These are phyloP conservation scores for Hippocampus guttulatus DNA, from an alignment of 2,113 vertebrate species.

Conservation along the genomic window DNA sequence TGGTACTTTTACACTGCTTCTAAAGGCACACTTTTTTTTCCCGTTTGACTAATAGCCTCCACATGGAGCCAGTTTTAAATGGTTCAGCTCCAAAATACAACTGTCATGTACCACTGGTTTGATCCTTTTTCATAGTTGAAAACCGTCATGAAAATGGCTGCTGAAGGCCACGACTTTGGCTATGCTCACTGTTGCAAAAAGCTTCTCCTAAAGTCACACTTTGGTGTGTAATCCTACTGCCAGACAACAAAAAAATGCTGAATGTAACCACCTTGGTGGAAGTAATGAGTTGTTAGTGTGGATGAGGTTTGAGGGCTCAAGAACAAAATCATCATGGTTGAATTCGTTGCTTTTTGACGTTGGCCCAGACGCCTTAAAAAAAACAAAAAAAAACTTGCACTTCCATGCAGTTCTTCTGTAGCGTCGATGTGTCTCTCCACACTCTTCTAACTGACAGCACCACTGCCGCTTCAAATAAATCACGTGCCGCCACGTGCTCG, in stretches of 20 bases:
- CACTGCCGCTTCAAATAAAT: neutral
- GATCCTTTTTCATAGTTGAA: too few relatives aligned
- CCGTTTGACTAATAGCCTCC: too few relatives aligned
- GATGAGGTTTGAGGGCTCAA: neutral
- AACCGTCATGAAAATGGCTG: too few relatives aligned
- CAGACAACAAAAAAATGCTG: neutral
- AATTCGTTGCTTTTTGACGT: neutral
- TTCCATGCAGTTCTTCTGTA: neutral
- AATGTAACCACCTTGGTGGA: neutral
- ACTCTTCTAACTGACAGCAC: neutral
- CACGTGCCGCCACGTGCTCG: slow-evolving; percentile 5
- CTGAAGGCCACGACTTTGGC: too few relatives aligned
- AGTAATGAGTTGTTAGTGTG: slow-evolving; percentile 19
- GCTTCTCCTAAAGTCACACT: neutral
- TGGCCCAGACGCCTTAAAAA: neutral
- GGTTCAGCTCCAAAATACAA: too few relatives aligned
- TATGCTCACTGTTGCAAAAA: neutral
- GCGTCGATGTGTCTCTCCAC: slow-evolving; percentile 4
- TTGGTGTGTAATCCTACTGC: neutral
- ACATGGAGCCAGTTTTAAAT: too few relatives aligned
- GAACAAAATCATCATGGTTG: neutral
- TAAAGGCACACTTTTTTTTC: too few relatives aligned
- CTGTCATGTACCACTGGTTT: too few relatives aligned
- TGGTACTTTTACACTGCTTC: too few relatives aligned
- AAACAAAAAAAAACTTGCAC: neutral